Conservation (phyloP, 2,888 invertebrate genomes). For the Zygogramma bicolorata region DNA sequence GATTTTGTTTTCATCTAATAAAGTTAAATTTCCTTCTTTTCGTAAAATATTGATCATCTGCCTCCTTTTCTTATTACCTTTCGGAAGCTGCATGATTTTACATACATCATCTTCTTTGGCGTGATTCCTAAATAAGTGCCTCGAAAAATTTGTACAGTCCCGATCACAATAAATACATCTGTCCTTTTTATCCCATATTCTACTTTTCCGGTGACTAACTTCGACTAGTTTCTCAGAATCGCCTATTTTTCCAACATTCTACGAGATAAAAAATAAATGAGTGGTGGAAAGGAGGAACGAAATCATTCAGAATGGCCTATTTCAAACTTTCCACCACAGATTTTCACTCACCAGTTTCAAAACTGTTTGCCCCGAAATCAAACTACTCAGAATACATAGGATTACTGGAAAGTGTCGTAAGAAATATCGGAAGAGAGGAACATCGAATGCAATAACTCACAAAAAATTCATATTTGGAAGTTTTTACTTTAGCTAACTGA, state of each 20-base stretch:
- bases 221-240: neutral
- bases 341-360: neutral
- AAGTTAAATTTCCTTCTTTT: constrained; percentile 45
- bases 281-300: neutral
- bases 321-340: neutral
- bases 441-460: no score
- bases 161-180: constrained; percentile 40
- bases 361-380: neutral
- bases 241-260: neutral
- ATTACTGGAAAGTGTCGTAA: no score
- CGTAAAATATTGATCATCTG: constrained; percentile 36
- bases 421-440: no score
- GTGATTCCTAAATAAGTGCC: constrained; percentile 45
- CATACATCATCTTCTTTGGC: constrained; percentile 36
- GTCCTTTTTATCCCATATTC: constrained; percentile 46
- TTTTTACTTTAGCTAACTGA: no score
- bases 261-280: neutral
- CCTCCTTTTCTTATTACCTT: constrained; percentile 39
- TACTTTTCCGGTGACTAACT: constrained; percentile 6
- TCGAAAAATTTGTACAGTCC: constrained; percentile 47
- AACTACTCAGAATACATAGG: no score
- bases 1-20: constrained; percentile 36
- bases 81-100: constrained; percentile 37
- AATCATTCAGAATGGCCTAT: neutral
- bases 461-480: no score